These are phyloP conservation scores for Neosalanx taihuensis DNA, from an alignment of 2,797 vertebrate genomes.

Conservation along the genomic window DNA sequence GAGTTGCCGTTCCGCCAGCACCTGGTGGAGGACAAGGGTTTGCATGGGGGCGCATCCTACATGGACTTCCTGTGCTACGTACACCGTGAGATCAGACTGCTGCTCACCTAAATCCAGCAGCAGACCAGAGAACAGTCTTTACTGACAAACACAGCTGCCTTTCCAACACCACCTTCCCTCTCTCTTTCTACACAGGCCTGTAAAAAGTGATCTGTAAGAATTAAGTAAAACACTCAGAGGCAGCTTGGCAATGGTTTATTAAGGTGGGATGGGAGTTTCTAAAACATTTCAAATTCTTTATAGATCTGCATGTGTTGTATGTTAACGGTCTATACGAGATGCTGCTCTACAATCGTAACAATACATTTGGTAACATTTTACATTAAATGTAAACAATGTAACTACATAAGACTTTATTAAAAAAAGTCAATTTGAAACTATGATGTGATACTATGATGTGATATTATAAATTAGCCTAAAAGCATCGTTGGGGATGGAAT, in stretches of 20 bases:
- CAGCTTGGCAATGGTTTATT: not conserved
- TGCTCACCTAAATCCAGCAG: slow-evolving; percentile 81
- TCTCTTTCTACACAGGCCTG: not conserved
- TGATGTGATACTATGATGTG: too few species aligned
- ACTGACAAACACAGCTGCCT: slow-evolving; percentile 58
- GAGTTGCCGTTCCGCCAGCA: slow-evolving; percentile 89
- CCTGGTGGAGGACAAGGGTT: slow-evolving; percentile 91
- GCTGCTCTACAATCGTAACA: not conserved
- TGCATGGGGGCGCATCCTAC: slow-evolving; percentile 88
- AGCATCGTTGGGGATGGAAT: too few species aligned
- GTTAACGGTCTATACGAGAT: not conserved
- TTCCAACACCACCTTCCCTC: slow-evolving; percentile 31
- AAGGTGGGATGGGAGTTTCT: not conserved
- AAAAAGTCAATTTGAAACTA: too few species aligned
- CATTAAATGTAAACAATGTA: not conserved
- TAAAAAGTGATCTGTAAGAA: slow-evolving; percentile 12
- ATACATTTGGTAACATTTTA: not conserved
- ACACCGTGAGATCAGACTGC: slow-evolving; percentile 91
- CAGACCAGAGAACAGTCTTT: slow-evolving; percentile 29
- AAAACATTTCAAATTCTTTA: not conserved
- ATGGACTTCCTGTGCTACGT: slow-evolving; percentile 93
- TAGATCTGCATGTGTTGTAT: not conserved
- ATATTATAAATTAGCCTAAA: too few species aligned
- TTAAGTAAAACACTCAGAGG: not conserved
- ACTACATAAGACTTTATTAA: too few species aligned